Percentiles rank a stretch among this genome's conserved stretches.
Conservation (phyloP, 2,888 invertebrate species). For the Digitonthophagus gazella region DNA sequence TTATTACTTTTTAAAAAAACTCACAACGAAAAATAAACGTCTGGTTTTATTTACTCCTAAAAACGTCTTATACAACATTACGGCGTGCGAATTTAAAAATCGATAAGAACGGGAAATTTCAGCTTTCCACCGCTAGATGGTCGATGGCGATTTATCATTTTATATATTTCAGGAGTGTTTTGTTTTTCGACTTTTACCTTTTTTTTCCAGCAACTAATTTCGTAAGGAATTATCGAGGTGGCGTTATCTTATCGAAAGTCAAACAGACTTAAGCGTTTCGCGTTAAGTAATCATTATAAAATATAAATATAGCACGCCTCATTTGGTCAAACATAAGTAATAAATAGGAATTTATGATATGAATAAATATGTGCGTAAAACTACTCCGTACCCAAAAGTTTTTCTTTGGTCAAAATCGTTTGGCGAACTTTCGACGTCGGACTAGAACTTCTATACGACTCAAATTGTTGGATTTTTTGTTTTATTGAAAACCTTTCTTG, state of each 20-base stretch:
- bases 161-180: neutral
- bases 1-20: slow-evolving; percentile 25
- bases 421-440: slow-evolving; percentile 20
- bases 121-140: neutral
- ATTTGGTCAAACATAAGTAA: slow-evolving; percentile 3
- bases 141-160: neutral
- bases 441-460: slow-evolving; percentile 18
- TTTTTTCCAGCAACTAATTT: neutral
- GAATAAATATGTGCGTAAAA: slow-evolving; percentile 1
- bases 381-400: slow-evolving; percentile 19
- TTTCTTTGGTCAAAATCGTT: slow-evolving; percentile 24
- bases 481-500: neutral
- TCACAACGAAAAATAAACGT: slow-evolving; percentile 12
- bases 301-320: slow-evolving; percentile 3
- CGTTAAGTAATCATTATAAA: slow-evolving; percentile 15
- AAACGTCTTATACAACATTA: neutral
- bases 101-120: neutral
- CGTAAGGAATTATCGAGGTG: neutral
- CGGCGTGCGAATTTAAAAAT: neutral
- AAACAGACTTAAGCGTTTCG: slow-evolving; percentile 8
- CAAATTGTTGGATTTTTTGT: slow-evolving; percentile 8
- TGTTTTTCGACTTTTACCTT: neutral
- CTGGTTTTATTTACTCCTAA: slow-evolving; percentile 7
- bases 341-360: slow-evolving; percentile 10
- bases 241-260: slow-evolving; percentile 9